Evolutionary conservation across 2,888 invertebrate genomes (phyloP).

Genomic region (Cephus pygmeus): DNA sequence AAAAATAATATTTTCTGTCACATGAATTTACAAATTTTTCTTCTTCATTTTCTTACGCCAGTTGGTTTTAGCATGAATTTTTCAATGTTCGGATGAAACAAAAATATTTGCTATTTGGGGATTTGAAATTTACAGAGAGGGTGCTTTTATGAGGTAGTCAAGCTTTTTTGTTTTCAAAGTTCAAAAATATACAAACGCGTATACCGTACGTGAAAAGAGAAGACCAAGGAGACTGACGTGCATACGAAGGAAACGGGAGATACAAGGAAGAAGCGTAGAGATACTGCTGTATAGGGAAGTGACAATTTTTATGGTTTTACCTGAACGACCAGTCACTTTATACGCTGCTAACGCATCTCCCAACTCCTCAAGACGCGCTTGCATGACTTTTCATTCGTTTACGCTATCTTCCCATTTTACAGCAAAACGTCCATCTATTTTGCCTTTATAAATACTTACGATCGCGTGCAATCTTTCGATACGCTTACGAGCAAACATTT

Average conservation of each 20-base stretch:
- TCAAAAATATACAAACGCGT: too few species aligned
- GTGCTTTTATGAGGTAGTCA: neutral
- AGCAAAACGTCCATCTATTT: neutral
- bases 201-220: too few species aligned
- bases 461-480: neutral
- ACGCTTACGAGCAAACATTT: neutral
- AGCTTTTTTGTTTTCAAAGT: neutral
- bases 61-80: too few species aligned
- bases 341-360: neutral
- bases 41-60: too few species aligned
- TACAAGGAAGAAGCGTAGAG: neutral
- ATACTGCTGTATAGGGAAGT: neutral
- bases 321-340: neutral
- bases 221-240: neutral
- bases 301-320: neutral
- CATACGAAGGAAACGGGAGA: neutral
- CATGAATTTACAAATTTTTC: too few species aligned
- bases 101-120: neutral
- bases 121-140: neutral
- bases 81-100: too few species aligned
- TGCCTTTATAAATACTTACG: neutral
- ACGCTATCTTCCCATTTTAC: neutral
- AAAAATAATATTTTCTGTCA: too few species aligned
- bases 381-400: slow-evolving; percentile 2
- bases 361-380: neutral